Evolutionary conservation across 2,888 invertebrate genomes (phyloP).

Genomic region (Caenorhabditis drosophilae): DNA sequence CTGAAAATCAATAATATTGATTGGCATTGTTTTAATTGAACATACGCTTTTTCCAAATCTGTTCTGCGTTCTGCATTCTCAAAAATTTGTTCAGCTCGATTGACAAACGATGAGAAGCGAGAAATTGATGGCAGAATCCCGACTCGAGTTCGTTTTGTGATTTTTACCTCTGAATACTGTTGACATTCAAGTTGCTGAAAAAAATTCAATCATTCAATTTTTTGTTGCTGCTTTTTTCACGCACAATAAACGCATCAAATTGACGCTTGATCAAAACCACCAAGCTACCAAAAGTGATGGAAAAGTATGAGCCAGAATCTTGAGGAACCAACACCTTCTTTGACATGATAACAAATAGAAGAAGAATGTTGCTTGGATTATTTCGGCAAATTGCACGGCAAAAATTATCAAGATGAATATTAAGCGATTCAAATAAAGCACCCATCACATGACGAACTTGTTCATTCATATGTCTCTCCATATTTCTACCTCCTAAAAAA

Average conservation of each 20-base stretch:
- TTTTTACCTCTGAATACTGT: slow-evolving; percentile 43
- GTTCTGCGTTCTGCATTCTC: slow-evolving; percentile 83
- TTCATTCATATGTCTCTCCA: slow-evolving; percentile 70
- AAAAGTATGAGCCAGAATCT: slow-evolving; percentile 84
- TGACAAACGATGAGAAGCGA: slow-evolving; percentile 75
- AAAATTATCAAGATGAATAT: slow-evolving; percentile 84
- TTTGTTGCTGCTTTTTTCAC: slow-evolving; percentile 21
- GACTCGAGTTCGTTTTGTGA: slow-evolving; percentile 56
- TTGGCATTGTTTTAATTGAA: too few species aligned
- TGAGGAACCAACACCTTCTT: slow-evolving; percentile 80
- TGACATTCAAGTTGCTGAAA: slow-evolving; percentile 49
- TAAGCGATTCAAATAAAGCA: slow-evolving; percentile 85
- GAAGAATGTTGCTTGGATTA: slow-evolving; percentile 83
- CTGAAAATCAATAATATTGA: too few species aligned
- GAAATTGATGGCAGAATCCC: slow-evolving; percentile 63
- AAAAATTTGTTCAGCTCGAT: slow-evolving; percentile 86
- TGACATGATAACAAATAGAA: slow-evolving; percentile 86
- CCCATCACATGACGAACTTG: slow-evolving; percentile 78
- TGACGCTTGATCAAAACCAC: slow-evolving; percentile 86
- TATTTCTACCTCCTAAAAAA: slow-evolving; percentile 38
- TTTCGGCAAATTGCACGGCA: slow-evolving; percentile 79
- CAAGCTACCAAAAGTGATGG: slow-evolving; percentile 82
- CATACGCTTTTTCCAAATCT: slow-evolving; percentile 87
- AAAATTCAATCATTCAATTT: background rate
- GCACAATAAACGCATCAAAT: slow-evolving; percentile 86